Conservation (phyloP, 2,113 vertebrate species). For the Indicator indicator region DNA sequence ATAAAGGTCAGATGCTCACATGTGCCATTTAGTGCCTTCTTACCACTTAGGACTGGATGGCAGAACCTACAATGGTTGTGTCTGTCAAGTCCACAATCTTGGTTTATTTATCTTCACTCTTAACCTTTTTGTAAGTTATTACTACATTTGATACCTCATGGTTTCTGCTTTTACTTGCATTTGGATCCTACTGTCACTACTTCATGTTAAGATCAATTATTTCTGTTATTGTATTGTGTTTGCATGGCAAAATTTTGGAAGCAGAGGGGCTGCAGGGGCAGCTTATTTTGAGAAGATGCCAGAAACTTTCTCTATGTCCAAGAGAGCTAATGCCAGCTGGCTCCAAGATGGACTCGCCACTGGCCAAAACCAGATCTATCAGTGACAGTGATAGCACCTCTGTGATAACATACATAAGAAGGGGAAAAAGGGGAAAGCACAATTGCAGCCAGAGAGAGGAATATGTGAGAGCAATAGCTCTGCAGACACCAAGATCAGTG, state of each 20-base stretch:
- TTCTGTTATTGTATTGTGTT: background rate
- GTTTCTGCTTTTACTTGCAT: background rate
- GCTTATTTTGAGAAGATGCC: background rate
- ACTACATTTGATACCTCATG: background rate
- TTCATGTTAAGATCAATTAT: background rate
- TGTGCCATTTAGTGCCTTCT: background rate
- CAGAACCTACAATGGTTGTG: background rate
- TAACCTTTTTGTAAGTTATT: background rate
- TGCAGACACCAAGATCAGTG: background rate
- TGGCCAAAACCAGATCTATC: background rate
- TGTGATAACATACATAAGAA: background rate
- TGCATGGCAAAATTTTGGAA: background rate
- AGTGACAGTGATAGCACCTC: fast-evolving
- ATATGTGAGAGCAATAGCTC: background rate
- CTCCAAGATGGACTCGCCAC: too few species aligned
- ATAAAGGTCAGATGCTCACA: background rate
- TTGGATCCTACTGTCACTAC: background rate
- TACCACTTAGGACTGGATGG: fast-evolving
- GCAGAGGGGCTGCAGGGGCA: background rate
- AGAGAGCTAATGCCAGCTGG: background rate
- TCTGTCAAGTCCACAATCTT: background rate
- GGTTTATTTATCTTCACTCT: background rate
- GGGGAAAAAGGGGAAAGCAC: background rate
- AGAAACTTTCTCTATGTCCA: background rate
- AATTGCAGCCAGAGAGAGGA: background rate